Evolutionary conservation across 2,888 invertebrate genomes (phyloP).

Genomic region (Margaritifera margaritifera): DNA sequence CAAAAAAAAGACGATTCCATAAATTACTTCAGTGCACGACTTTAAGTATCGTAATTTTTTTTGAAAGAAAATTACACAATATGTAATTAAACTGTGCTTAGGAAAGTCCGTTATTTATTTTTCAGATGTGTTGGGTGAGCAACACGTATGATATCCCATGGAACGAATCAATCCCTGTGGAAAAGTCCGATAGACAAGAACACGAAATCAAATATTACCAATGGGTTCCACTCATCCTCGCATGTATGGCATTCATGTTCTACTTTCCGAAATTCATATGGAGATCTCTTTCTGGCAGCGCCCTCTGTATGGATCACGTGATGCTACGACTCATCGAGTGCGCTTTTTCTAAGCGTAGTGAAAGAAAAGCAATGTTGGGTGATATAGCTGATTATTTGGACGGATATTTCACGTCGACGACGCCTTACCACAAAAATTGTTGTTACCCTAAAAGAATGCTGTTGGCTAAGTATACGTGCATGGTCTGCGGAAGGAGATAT

Average conservation of each 20-base stretch:
- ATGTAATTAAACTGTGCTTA: too few relatives aligned
- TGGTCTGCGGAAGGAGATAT: slow-evolving; percentile 23
- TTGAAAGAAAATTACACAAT: too few relatives aligned
- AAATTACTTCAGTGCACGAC: too few relatives aligned
- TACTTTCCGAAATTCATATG: slow-evolving; percentile 38
- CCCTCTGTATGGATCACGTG: slow-evolving; percentile 3
- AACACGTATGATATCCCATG: slow-evolving; percentile 12
- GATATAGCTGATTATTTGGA: too few relatives aligned
- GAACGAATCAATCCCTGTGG: slow-evolving; percentile 13
- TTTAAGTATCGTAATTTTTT: too few relatives aligned
- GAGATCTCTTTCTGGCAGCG: slow-evolving; percentile 14
- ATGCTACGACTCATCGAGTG: background rate
- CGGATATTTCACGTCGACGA: too few relatives aligned
- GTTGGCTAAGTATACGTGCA: slow-evolving; percentile 1
- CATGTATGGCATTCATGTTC: slow-evolving; percentile 29
- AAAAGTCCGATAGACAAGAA: slow-evolving; percentile 7
- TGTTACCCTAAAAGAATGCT: too few relatives aligned
- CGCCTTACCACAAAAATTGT: too few relatives aligned
- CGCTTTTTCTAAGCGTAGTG: background rate
- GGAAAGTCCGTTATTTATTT: background rate
- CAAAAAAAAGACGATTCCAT: too few relatives aligned
- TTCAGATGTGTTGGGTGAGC: slow-evolving; percentile 3
- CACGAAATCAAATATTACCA: slow-evolving; percentile 36
- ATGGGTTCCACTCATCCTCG: slow-evolving; percentile 41
- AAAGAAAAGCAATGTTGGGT: background rate